Percentiles rank a stretch among this genome's conserved stretches.
phyloP scores from a whole-genome alignment of 2,888 invertebrate genomes.

The Cenopis cana region DNA sequence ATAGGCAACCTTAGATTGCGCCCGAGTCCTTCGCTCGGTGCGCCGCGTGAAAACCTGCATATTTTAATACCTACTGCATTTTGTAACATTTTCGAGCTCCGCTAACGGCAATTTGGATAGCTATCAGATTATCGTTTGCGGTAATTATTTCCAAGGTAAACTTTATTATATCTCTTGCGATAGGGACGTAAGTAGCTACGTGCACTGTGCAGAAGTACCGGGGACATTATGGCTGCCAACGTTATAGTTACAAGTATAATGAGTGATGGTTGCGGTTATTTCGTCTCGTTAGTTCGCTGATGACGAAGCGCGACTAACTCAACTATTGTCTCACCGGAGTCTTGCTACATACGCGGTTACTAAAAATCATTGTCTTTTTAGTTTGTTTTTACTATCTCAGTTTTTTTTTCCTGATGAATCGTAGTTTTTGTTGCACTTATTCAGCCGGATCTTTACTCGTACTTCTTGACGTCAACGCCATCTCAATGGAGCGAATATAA shows the following conservation, averaged over 20 bases:
- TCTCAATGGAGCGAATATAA: conserved; percentile 16
- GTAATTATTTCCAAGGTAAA: conserved; percentile 64
- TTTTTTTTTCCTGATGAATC: conserved; percentile 37
- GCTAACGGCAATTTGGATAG: conserved; percentile 60
- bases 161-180: conserved; percentile 47
- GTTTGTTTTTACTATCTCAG: conserved; percentile 21
- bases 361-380: conserved; percentile 39
- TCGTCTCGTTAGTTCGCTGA: conserved; percentile 43
- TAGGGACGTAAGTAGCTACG: conserved; percentile 48
- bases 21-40: conserved; percentile 78
- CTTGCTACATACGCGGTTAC: conserved; percentile 41
- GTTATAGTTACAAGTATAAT: conserved; percentile 39
- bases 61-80: conserved; percentile 70
- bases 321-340: conserved; percentile 65
- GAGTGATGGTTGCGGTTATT: conserved; percentile 44
- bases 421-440: conserved; percentile 35
- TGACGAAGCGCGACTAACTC: conserved; percentile 52
- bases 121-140: conserved; percentile 58
- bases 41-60: conserved; percentile 79
- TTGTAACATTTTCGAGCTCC: conserved; percentile 68
- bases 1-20: conserved; percentile 83
- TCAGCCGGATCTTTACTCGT: conserved; percentile 35
- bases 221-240: conserved; percentile 41
- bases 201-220: conserved; percentile 43
- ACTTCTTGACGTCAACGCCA: conserved; percentile 30